Evolutionary conservation across 2,797 vertebrate genomes (phyloP), one percentile per base, ranked within the genome.

Genomic region (Sebastes kiyomatsui): DNA sequence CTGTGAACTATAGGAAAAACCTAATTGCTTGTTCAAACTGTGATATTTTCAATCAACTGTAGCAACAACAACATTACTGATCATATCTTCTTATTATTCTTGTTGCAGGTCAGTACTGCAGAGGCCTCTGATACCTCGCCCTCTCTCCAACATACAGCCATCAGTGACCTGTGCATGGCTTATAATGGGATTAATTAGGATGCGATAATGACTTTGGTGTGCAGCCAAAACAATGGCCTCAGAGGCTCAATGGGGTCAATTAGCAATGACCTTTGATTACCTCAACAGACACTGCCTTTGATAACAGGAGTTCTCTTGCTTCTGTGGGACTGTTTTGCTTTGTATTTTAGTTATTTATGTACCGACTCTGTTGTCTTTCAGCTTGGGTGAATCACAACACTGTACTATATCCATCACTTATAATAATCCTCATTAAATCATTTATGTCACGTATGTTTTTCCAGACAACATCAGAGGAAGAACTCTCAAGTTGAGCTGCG

Each of bases 141-240:
- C 55, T 58, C 58, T n/a, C 66, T 61, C 32, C 80, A 73, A 75
- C 62, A 58, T 61, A 33, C 67, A 61, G 64, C 58, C 59, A 81
- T 80, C 67, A 58, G 42, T 88, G 80, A 91, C 84, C 85, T 84
- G 62, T 67, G 81, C 55, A 32, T 78, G 74, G 20, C 23, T 75
- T 77, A n/a, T 89, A 83, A 88, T 85, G 77, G 72, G 74, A 86
- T 89, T 92, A 87, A 92, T 92, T 83, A 90, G 81, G 20, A 78
- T 18, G 72, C 78, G 70, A 87, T 91, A 89, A 91, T 89, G 42
- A 83, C 77, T 90, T 82, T 90, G 80, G 81, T 84, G 81, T 81
- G 84, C 22, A 84, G 86, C 72, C 77, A 80, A 83, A 81, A 81
- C 76, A 75, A 79, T 80, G 80, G 62, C 80, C 84, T 83, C 7